These are phyloP conservation scores for Perodicticus potto DNA, from an alignment of 2,797 vertebrate genomes.

Conservation along the genomic window DNA sequence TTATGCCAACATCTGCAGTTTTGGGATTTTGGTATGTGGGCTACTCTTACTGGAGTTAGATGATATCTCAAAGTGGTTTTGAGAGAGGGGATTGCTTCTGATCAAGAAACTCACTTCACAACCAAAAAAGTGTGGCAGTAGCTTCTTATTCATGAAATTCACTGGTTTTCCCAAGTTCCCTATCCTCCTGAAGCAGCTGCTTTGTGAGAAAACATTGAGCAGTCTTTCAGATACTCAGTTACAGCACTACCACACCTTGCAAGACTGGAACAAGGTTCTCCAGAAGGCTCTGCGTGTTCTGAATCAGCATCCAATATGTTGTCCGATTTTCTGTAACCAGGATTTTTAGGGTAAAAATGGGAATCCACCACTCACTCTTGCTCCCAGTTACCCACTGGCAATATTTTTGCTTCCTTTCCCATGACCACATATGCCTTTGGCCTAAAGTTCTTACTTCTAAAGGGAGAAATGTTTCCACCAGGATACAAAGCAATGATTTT, in stretches of 20 bases:
- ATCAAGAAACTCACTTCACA: background rate
- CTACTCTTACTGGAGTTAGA: too few relatives aligned
- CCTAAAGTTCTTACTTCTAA: background rate
- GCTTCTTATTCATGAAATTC: background rate
- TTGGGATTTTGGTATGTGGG: too few relatives aligned
- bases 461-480: background rate
- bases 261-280: background rate
- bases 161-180: background rate
- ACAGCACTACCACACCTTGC: background rate
- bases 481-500: background rate
- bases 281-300: background rate
- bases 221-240: background rate
- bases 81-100: background rate
- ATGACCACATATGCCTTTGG: background rate
- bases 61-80: too few relatives aligned
- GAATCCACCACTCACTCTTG: background rate
- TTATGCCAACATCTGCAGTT: too few relatives aligned
- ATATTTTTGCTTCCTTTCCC: background rate
- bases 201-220: background rate
- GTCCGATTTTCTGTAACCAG: background rate
- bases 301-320: background rate
- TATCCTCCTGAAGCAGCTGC: background rate
- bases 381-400: background rate
- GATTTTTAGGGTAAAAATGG: background rate
- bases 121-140: background rate